phyloP scores from a whole-genome alignment of 2,797 vertebrate genomes.

The Smutsia gigantea region DNA sequence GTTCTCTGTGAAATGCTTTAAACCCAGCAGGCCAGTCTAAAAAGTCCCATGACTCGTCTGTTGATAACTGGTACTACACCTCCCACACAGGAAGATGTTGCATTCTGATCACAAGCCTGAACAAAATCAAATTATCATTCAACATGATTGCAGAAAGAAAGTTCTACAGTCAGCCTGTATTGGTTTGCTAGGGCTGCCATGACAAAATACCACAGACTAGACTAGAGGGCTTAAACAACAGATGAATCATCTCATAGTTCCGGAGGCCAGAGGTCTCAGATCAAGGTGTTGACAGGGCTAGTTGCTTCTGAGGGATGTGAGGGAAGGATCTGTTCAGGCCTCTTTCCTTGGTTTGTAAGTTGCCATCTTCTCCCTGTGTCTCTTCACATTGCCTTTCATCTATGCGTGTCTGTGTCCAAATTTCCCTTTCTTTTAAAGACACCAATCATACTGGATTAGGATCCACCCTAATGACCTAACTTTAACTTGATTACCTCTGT shows the following conservation, averaged over 20 bases:
- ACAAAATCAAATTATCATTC: conserved; percentile 22
- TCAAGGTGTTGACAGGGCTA: neutral
- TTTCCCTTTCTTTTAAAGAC: neutral
- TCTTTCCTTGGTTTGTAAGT: neutral
- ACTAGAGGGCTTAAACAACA: neutral
- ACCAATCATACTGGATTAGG: neutral
- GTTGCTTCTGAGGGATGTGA: neutral
- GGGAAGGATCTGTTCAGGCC: neutral
- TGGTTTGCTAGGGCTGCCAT: neutral
- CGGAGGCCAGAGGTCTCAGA: neutral
- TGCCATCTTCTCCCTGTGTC: neutral
- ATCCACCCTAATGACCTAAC: neutral
- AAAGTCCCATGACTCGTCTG: neutral
- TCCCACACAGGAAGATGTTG: neutral
- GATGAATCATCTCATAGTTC: neutral
- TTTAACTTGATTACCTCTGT: neutral
- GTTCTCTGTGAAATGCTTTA: conserved; percentile 6
- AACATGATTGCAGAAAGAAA: neutral
- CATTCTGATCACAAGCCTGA: neutral
- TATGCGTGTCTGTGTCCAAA: neutral
- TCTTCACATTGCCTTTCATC: neutral
- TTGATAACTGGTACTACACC: neutral
- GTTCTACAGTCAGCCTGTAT: neutral
- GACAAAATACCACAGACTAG: neutral
- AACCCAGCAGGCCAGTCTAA: neutral